phyloP scores from a whole-genome alignment of 92 coral and sea anemone species.

The Hydrozoanthus gracilis region DNA sequence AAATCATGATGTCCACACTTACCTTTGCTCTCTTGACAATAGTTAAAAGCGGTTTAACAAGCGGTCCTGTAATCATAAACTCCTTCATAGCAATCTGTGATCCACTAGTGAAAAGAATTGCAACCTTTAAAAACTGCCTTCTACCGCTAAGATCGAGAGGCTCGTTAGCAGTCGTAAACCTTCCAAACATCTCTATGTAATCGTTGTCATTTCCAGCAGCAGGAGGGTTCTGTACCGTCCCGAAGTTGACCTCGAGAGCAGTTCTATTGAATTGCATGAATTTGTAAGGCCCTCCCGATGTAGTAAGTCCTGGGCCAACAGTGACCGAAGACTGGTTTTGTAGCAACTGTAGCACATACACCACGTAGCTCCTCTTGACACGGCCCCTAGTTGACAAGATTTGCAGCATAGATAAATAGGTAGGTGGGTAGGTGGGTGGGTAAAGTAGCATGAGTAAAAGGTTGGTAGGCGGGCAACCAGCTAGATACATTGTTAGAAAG shows the following conservation, averaged over 20 bases:
- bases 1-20: not conserved
- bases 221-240: slow-evolving; percentile 74
- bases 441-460: too few relatives aligned
- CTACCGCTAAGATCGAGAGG: slow-evolving; percentile 89
- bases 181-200: slow-evolving; percentile 61
- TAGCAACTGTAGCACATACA: slow-evolving; percentile 63
- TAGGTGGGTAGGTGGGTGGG: too few relatives aligned
- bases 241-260: slow-evolving; percentile 68
- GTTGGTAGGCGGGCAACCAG: too few relatives aligned
- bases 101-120: slow-evolving; percentile 65
- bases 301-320: slow-evolving; percentile 56
- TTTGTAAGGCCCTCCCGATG: slow-evolving; percentile 58
- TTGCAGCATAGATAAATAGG: not conserved
- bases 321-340: slow-evolving; percentile 58
- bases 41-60: slow-evolving; percentile 79
- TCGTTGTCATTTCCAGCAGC: slow-evolving; percentile 67
- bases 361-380: slow-evolving; percentile 54
- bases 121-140: slow-evolving; percentile 50
- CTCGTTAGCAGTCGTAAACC: slow-evolving; percentile 71
- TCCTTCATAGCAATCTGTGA: slow-evolving; percentile 42
- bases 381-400: slow-evolving; percentile 49
- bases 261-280: slow-evolving; percentile 55
- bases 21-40: slow-evolving; percentile 80
- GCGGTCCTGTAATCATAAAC: slow-evolving; percentile 80
- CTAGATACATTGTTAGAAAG: too few relatives aligned